phyloP scores from a whole-genome alignment of 1,140 invertebrate species.

The Brachionus rotundiformis region DNA sequence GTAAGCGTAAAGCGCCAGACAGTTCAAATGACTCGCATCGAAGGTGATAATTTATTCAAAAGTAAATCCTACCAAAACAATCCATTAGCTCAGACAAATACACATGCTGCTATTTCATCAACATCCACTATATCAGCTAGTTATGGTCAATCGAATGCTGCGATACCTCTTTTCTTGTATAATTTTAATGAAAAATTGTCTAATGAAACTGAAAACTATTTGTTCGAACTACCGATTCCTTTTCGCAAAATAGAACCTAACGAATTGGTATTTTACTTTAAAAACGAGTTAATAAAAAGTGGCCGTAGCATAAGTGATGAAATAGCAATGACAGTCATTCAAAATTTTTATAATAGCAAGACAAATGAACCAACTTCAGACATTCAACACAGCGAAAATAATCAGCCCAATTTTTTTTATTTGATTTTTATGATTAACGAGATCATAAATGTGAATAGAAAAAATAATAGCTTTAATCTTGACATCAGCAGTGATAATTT shows the following conservation, averaged over 20 bases:
- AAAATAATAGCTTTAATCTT: neutral
- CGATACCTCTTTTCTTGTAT: slow-evolving; percentile 30
- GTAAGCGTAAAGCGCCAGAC: slow-evolving; percentile 24
- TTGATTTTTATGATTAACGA: neutral
- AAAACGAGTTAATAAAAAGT: slow-evolving; percentile 16
- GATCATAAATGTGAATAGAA: neutral
- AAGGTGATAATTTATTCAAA: neutral
- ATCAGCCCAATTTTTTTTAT: neutral
- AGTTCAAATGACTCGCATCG: neutral
- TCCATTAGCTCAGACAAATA: slow-evolving; percentile 5
- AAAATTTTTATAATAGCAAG: neutral
- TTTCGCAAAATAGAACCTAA: slow-evolving; percentile 1
- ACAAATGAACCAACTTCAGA: neutral
- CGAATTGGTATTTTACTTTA: slow-evolving; percentile 13
- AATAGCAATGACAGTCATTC: neutral
- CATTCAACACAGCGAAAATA: neutral
- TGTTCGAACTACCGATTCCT: slow-evolving; percentile 39
- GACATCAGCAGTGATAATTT: neutral
- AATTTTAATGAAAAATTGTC: slow-evolving; percentile 38
- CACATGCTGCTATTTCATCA: slow-evolving; percentile 3
- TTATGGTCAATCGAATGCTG: neutral
- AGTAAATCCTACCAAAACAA: slow-evolving; percentile 14
- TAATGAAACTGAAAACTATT: slow-evolving; percentile 44
- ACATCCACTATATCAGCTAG: neutral
- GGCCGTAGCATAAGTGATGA: neutral